Base-by-base conservation (phyloP, 2,113 vertebrate species). In the Cyphomyrus discorhynchus region DNA sequence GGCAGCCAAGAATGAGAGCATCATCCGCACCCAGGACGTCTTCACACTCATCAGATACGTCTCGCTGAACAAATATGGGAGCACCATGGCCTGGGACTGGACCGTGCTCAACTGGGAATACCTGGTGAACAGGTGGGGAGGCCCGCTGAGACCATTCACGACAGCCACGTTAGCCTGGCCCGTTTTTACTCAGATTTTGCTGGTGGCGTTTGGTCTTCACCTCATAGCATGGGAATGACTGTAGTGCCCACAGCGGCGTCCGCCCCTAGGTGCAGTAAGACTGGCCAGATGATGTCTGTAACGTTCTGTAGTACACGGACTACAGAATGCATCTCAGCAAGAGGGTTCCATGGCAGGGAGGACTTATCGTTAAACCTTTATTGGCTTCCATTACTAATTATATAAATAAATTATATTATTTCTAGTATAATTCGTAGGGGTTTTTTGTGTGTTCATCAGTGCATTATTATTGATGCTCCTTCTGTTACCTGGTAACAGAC, bases 31-130 rank as follows among this genome's bases (percentile, higher is more conserved):
- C 91, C 98, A 99, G 94, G 98, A 99, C 88, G 94, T 99, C 86
- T 98, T 99, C 92, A 98, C 97, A 2, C 94, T 99, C 90, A 95
- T 99, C 88, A 95, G 93, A 45, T 99, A 99, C 0, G 97, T 99
- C 90, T 98, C 98, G 0, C 95, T 94, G 49, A 99, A 98, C 91
- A 92, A 93, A 1, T 93, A 97, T 13, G 98, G 98, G 52, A 96
- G 97, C 93, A 95, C 56, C n/a, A 98, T 99, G 97, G 97, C 97
- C 90, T 99, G 98, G 98, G 97, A 98, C 83, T 99, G 98, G 98
- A 94, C 97, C 87, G 97, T 97, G 0, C 96, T 98, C 88, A 99
- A 99, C 95, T 99, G 98, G 98, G 91, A 97, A 39, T 98, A 97
- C 92, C 95, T 99, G 52, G 96, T 99, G 17, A 93, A 93, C 92